phyloP scores from a whole-genome alignment of 2,113 vertebrate genomes.

The Theropithecus gelada region DNA sequence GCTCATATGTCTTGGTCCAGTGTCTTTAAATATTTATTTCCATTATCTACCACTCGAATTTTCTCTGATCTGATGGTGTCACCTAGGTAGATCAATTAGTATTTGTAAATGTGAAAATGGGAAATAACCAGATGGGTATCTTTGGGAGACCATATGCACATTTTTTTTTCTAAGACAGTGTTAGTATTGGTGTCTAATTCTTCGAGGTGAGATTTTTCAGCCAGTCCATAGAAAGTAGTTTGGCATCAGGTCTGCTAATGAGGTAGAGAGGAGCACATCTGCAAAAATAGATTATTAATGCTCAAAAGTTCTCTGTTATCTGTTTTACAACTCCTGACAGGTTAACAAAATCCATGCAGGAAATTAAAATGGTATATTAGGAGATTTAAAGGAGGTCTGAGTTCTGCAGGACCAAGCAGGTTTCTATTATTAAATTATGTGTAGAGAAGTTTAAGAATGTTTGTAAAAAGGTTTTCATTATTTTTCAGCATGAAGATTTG shows the following conservation, averaged over 20 bases:
- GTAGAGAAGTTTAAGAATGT: not conserved
- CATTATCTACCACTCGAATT: not conserved
- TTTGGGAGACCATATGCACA: not conserved
- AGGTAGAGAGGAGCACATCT: not conserved
- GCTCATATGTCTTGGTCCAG: not conserved
- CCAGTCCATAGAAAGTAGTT: not conserved
- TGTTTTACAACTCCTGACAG: not conserved
- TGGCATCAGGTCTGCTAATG: not conserved
- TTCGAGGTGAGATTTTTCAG: not conserved
- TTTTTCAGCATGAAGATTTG: slow-evolving; percentile 38
- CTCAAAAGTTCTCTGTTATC: not conserved
- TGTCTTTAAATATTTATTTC: not conserved
- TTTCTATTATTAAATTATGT: slow-evolving; percentile 50
- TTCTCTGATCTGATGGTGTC: slow-evolving; percentile 1
- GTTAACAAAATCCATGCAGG: slow-evolving; percentile 29
- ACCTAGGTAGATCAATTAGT: not conserved
- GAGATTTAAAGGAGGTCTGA: not conserved
- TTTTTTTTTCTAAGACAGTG: not conserved
- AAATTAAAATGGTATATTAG: not conserved
- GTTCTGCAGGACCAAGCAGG: not conserved
- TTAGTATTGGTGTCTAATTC: not conserved
- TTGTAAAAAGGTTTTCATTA: slow-evolving; percentile 41
- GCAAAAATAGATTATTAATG: slow-evolving; percentile 17
- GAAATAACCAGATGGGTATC: not conserved
- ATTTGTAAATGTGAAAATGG: not conserved